Evolutionary conservation across 2,797 vertebrate genomes (phyloP), one percentile per base, ranked within the genome.

Genomic region (Lepilemur ruficaudatus): DNA sequence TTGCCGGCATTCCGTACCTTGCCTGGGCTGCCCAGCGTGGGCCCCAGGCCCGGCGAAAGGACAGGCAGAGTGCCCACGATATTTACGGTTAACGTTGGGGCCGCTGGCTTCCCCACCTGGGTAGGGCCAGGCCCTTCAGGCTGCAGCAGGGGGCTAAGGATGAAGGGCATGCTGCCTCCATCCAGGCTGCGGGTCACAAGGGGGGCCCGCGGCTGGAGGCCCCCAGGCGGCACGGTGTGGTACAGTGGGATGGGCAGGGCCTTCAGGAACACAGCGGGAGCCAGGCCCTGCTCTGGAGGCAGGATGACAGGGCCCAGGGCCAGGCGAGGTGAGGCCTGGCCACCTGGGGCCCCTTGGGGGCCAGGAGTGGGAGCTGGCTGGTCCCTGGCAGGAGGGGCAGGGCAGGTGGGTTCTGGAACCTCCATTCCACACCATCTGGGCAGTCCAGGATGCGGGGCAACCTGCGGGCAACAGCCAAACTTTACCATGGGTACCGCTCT

Each of bases 211-310:
- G 97, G 98, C 96, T 97, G 98, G 61, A 98, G 95, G 32, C 98
- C 97, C 7, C 98, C 98, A 0, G 99, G 96, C 95, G 98, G 98
- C 7, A 98, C 15, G 0, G 98, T 98, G 80, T 98, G 99, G 55
- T 98, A 98, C 5, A 99, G 97, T 0, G 99, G 98, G 38, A 99
- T 89, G 48, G 99, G 99, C 78, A 99, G 97, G 1, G 99, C 97
- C 97, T 99, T 99, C 83, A 99, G 97, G 97, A 99, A 99, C 97
- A 99, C 96, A 1, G 99, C 98, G 0, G 99, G 98, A 14, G 99
- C 91, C 18, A 98, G 98, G 6, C 98, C 97, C 97, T 98, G 99
- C 17, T 98, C 97, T 3, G 79, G 97, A 0, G 98, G 98, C 98
- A 99, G 73, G 46, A 95, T 43, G 69, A 28, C 80, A 0, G 92